Base-by-base conservation (phyloP, 1,140 invertebrate genomes). In the Araneus ventricosus region DNA sequence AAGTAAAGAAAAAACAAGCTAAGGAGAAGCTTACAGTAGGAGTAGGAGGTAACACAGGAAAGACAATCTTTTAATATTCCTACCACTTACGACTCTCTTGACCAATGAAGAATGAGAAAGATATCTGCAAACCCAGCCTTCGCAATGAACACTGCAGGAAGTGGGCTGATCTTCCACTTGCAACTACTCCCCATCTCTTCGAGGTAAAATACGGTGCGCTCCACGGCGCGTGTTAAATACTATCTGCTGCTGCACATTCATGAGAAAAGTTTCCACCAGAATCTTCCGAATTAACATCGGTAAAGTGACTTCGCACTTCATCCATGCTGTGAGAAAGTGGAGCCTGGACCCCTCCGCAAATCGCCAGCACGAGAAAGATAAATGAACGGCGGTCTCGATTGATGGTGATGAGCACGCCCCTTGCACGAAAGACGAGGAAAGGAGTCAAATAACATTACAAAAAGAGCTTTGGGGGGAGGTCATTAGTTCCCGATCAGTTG, bases 301-400 rank as follows among this genome's bases (percentile, higher is more conserved):
- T 6, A 88, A 86, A 88, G 75, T 39, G 87, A 75, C 87, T 88
- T 88, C 87, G 59, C 87, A 88, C 87, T 88, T 70, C 61, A 45
- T n/a, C 82, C 41, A 27, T 45, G 61, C 34, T 88, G 61, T 27
- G 41, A n/a, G 41, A 84, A 84, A 84, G 17, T 39, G n/a, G n/a
- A 41, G 41, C 22, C 80, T 82, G 84, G 17, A 52, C 7, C 52
- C n/a, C 20, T 59, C 7, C 3, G 37, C 17, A 86, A 34, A 30
- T 39, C 27, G 39, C 17, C 10, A 39, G 41, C 7, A 30, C 27
- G 57, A 61, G 34, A 39, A 88, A 67, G 87, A 88, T 34, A 63
- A 88, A 88, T 88, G 87, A 75, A 30, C 8, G 20, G 4, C 17
- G 30, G 27, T 52, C 84, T 34, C 52, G 52, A 86, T 59, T 52